These are phyloP conservation scores for Halesus radiatus DNA, from an alignment of 1,140 invertebrate genomes.

Conservation along the genomic window DNA sequence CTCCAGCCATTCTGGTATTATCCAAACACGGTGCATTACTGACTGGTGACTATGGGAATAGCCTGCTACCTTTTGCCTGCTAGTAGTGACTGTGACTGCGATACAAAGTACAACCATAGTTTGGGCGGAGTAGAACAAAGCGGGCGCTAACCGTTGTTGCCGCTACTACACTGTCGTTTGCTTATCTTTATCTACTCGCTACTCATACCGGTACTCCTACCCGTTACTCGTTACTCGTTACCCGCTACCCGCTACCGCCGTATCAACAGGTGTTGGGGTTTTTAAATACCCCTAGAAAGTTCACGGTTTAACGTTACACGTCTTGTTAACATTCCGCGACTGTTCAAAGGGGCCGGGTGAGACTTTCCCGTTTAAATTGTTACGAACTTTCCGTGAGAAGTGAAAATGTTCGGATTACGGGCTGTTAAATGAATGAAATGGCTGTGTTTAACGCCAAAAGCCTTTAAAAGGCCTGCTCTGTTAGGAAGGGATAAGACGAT, in stretches of 20 bases:
- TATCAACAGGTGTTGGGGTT: slow-evolving; percentile 29
- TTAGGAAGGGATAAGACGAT: slow-evolving; percentile 12
- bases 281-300: slow-evolving; percentile 17
- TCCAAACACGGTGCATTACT: background rate
- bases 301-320: slow-evolving; percentile 12
- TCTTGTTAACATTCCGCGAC: slow-evolving; percentile 26
- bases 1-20: background rate
- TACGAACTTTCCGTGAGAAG: slow-evolving; percentile 5
- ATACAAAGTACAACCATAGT: background rate
- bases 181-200: too few relatives aligned
- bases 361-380: slow-evolving; percentile 23
- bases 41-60: too few relatives aligned
- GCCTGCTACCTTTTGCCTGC: too few relatives aligned
- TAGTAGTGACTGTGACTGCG: background rate
- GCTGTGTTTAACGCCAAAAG: slow-evolving; percentile 22
- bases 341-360: background rate
- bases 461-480: background rate
- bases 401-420: slow-evolving; percentile 25
- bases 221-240: too few relatives aligned
- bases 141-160: background rate
- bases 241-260: background rate
- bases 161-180: too few relatives aligned
- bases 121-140: slow-evolving; percentile 1
- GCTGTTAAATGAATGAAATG: slow-evolving; percentile 23
- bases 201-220: too few relatives aligned